Conservation (phyloP, 2,797 vertebrate species). For the Dicrostonyx torquatus region DNA sequence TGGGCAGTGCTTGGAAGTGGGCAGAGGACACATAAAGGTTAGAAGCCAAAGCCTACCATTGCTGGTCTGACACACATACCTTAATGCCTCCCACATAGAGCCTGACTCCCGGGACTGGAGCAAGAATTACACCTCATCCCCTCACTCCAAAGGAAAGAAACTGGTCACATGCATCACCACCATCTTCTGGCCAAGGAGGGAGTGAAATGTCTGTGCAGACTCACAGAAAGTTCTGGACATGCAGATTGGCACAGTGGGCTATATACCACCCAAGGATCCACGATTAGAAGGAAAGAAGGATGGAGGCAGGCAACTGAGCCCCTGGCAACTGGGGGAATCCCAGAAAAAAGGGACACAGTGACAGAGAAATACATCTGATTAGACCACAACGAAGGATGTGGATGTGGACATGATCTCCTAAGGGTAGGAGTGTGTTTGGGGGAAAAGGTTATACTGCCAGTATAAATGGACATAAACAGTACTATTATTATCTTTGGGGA, state of each 20-base stretch:
- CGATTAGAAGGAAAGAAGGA: neutral
- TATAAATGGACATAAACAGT: neutral
- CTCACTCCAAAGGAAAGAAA: neutral
- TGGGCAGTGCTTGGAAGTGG: neutral
- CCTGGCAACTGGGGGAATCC: neutral
- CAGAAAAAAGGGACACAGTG: accelerated
- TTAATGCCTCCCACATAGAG: neutral
- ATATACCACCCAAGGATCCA: neutral
- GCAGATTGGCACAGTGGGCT: neutral
- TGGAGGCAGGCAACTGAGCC: neutral
- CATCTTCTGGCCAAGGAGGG: neutral
- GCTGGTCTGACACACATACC: neutral
- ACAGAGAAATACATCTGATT: neutral
- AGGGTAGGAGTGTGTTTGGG: neutral
- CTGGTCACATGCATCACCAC: neutral
- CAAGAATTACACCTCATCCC: neutral
- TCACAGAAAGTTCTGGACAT: neutral
- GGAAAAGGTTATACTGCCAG: neutral
- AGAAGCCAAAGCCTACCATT: neutral
- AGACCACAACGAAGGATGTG: neutral
- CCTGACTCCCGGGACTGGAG: neutral
- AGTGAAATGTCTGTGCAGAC: neutral
- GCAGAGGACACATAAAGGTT: neutral
- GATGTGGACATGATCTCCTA: neutral
- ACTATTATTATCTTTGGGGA: neutral